These are phyloP conservation scores for Gallinago stenura DNA, from an alignment of 2,797 vertebrate genomes.

Conservation along the genomic window DNA sequence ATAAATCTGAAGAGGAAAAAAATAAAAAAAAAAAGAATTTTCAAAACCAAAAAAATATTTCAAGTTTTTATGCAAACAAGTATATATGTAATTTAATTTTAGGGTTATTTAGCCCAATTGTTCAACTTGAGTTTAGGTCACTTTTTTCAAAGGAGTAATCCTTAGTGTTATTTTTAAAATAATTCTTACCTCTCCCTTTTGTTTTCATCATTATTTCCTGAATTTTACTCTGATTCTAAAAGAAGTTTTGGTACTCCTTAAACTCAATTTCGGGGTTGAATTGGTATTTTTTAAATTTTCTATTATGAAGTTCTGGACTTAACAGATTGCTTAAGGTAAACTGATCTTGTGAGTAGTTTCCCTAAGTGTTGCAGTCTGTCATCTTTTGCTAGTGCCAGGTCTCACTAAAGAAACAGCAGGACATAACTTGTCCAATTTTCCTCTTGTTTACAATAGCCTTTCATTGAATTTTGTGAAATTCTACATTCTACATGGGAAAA, in stretches of 20 bases:
- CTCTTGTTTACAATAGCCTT: neutral
- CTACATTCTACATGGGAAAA: neutral
- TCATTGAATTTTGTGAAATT: neutral
- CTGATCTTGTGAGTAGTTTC: neutral
- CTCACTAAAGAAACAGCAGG: slow-evolving; percentile 14
- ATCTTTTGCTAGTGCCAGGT: neutral
- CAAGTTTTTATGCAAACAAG: neutral
- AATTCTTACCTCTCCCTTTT: neutral
- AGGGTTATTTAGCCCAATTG: neutral
- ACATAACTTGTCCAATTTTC: neutral
- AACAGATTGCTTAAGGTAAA: neutral
- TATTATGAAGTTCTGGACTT: neutral
- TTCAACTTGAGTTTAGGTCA: neutral
- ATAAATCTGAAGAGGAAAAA: neutral
- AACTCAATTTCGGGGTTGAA: neutral
- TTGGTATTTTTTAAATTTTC: neutral
- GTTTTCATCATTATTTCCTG: neutral
- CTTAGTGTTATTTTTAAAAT: neutral
- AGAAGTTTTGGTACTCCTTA: neutral
- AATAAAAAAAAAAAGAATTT: neutral
- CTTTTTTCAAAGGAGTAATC: neutral
- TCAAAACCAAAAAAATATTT: neutral
- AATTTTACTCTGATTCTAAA: neutral
- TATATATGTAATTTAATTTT: neutral
- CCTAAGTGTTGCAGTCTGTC: neutral